Evolutionary conservation across 2,113 vertebrate species (phyloP), one percentile per base, ranked within the genome.

Genomic region (Poeciliopsis prolifica): DNA sequence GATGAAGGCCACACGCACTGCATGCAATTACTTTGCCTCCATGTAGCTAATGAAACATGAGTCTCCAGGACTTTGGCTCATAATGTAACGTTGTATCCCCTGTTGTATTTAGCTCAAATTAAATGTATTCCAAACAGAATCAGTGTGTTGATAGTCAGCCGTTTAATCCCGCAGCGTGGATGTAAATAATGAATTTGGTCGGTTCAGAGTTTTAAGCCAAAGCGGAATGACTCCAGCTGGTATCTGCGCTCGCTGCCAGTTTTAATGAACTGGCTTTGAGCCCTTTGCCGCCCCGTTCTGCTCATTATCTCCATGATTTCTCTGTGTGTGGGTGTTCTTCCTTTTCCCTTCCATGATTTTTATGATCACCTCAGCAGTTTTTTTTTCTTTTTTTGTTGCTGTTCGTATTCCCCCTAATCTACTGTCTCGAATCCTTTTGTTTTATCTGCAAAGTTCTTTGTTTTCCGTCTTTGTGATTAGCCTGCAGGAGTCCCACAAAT

Each of bases 251-350:
- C 61, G 79, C 80, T 81, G 83, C 68, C 17, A 31, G 61, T 71
- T 31, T 72, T 87, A 88, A 91, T 88, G 72, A 90, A 87, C 83
- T 81, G 70, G n/a, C 76, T 58, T n/a, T 13, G 33, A 84, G 77
- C 61, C 79, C 74, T 72, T n/a, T 68, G 82, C 58, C 62, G 9
- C 61, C 81, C 74, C 30, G 51, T 70, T 79, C 79, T 74, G 86
- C 88, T 90, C 82, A 88, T 92, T 90, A 89, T 72, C 66, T 24
- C 60, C 70, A 19, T 65, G 75, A 79, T 71, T 75, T 70, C 60
- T 48, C 62, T 58, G 29, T 64, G 67, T 75, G 82, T 70, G 75
- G 60, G 82, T 70, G 77, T 68, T 87, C 48, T 28, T 37, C 72
- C 66, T 17, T 58, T 42, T 63, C 9, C 68, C 7, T 17, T 24